Percentiles rank a stretch among this genome's conserved stretches.
Conservation (phyloP, 2,888 invertebrate genomes). For the Aleiodes leptofemur region DNA sequence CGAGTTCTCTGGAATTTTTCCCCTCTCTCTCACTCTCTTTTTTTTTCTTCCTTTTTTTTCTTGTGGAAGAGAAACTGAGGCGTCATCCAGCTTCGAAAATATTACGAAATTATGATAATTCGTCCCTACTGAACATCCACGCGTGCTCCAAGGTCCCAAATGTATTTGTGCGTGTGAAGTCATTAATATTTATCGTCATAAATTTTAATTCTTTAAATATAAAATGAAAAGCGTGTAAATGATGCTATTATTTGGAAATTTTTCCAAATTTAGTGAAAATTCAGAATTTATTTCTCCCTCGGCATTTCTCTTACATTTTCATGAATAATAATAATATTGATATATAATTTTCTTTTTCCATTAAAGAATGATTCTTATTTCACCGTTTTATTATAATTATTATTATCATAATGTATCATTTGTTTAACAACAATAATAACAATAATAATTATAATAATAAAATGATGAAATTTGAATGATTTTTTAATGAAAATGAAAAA, state of each 20-base stretch:
- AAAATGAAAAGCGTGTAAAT: conserved; percentile 16
- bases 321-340: no score
- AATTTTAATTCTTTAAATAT: conserved; percentile 24
- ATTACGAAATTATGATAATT: conserved; percentile 71
- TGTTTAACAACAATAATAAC: not conserved
- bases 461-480: not conserved
- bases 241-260: conserved; percentile 8
- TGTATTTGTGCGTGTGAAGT: conserved; percentile 27
- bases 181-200: conserved; percentile 33
- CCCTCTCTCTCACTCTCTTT: not conserved
- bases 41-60: conserved; percentile 3
- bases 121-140: conserved; percentile 43
- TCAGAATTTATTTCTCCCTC: not conserved
- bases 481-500: no score
- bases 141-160: conserved; percentile 34
- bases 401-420: no score
- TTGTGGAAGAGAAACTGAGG: conserved; percentile 12
- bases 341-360: no score
- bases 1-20: conserved; percentile 1
- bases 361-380: no score
- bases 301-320: no score
- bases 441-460: not conserved
- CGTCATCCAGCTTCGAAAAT: conserved; percentile 56
- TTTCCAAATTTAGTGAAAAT: not conserved
- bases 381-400: no score